Percentiles rank a stretch among this genome's conserved stretches.
Conservation (phyloP, 2,888 invertebrate species). For the Coleophora deauratella region DNA sequence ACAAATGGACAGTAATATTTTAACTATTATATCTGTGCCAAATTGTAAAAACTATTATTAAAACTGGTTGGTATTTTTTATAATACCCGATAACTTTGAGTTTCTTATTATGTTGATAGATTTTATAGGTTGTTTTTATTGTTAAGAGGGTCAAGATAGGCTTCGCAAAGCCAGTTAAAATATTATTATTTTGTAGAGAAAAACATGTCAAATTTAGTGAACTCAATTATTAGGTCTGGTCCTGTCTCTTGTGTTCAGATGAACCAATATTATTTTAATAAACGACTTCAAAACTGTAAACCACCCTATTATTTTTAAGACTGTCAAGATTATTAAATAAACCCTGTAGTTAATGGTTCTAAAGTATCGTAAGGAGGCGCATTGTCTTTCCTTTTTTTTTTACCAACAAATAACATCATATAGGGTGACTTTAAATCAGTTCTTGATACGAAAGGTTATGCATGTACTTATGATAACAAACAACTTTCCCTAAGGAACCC, state of each 20-base stretch:
- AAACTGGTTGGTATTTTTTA: conserved; percentile 25
- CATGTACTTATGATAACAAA: too few species aligned
- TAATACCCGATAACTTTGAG: conserved; percentile 41
- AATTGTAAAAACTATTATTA: conserved; percentile 43
- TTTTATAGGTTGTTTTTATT: conserved; percentile 74
- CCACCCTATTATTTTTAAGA: conserved; percentile 19
- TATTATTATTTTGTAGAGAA: conserved; percentile 49
- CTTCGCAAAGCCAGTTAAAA: conserved; percentile 33
- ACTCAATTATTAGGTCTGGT: conserved; percentile 69
- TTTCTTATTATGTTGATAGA: conserved; percentile 67
- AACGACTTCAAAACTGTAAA: conserved; percentile 66
- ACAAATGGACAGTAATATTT: conserved; percentile 27
- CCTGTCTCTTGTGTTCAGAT: conserved; percentile 71
- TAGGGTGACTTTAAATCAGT: too few species aligned
- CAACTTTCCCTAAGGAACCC: too few species aligned
- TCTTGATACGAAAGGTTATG: too few species aligned
- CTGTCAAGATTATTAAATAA: background rate
- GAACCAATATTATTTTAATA: conserved; percentile 75
- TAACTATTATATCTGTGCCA: conserved; percentile 49
- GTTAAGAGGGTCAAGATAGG: conserved; percentile 66
- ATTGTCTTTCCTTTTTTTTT: too few species aligned
- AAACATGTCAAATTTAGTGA: conserved; percentile 62
- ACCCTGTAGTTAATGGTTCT: too few species aligned
- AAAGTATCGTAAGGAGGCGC: too few species aligned
- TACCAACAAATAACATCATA: too few species aligned